These are phyloP conservation scores for Drosophila takahashii DNA, from an alignment of 1,140 invertebrate genomes.

Conservation along the genomic window DNA sequence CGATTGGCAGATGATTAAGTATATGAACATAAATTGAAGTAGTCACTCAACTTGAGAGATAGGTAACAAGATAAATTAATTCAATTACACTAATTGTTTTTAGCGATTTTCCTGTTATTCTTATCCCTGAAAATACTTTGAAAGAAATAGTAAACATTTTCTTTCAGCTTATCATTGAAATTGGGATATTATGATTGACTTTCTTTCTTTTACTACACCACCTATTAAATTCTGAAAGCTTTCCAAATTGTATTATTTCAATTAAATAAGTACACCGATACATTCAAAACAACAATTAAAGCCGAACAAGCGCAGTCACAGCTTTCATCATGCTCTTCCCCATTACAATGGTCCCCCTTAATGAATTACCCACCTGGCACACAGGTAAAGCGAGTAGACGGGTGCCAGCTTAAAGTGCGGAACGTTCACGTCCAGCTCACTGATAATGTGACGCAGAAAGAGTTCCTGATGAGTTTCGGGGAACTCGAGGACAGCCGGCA, in stretches of 20 bases:
- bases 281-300: slow-evolving; percentile 31
- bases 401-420: slow-evolving; percentile 95
- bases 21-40: neutral
- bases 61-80: neutral
- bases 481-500: slow-evolving; percentile 97
- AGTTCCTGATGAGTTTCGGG: slow-evolving; percentile 96
- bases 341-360: neutral
- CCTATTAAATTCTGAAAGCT: too few relatives aligned
- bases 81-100: too few relatives aligned
- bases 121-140: neutral
- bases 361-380: slow-evolving; percentile 87
- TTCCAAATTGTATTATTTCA: neutral
- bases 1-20: neutral
- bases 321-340: slow-evolving; percentile 6
- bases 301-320: slow-evolving; percentile 12
- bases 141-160: neutral
- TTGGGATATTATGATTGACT: neutral
- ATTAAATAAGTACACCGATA: neutral
- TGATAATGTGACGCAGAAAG: slow-evolving; percentile 94
- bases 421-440: slow-evolving; percentile 93
- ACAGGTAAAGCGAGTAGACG: slow-evolving; percentile 97
- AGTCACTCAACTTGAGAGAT: neutral
- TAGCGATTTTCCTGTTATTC: too few relatives aligned
- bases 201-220: neutral
- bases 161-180: neutral